Evolutionary conservation across 1,140 invertebrate species (phyloP), one percentile per base, ranked within the genome.

Genomic region (Drosophila asahinai): DNA sequence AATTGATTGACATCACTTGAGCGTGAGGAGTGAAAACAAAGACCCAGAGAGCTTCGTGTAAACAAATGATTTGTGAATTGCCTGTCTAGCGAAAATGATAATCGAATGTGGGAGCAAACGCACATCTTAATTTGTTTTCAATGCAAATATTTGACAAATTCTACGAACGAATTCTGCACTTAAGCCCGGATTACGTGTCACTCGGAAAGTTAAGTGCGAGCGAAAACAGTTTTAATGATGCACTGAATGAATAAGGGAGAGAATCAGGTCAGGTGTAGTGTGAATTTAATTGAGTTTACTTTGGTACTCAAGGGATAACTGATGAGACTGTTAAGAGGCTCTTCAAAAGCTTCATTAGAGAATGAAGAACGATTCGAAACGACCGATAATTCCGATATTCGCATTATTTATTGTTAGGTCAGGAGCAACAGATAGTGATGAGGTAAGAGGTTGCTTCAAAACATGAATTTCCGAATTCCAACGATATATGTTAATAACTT

Each of bases 1-100:
- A 86, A 86, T 86, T 86, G 83, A 87, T 86, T 86, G 83, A 86
- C 79, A 87, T 86, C 80, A 79, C 84, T 86, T 79, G 68, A 76
- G 65, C 83, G 83, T 65, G 65, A 76, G 73, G 65, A 47, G 40
- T 22, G 11, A 43, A 48, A 74, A 54, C 38, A 55, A 27, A 40
- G 36, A 38, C 6, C 7, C 7, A 33, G 33, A 30, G 55, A 14
- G 55, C 59, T 3, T 3, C 52, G 48, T 38, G 80, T 65, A 82
- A 83, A 80, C 63, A 83, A 83, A 83, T 79, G 64, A 70, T 65
- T 83, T 81, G 66, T 77, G 74, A 83, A 84, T 71, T 83, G 45
- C 45, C 45, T 52, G 58, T 27, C 33, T 42, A 33, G 65, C 54
- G 22, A 47, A 64, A 70, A 48, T 36, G 59, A 70, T 61, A 66